These are phyloP conservation scores for Enteromius anoplus DNA, from an alignment of 2,797 vertebrate genomes.

Conservation along the genomic window DNA sequence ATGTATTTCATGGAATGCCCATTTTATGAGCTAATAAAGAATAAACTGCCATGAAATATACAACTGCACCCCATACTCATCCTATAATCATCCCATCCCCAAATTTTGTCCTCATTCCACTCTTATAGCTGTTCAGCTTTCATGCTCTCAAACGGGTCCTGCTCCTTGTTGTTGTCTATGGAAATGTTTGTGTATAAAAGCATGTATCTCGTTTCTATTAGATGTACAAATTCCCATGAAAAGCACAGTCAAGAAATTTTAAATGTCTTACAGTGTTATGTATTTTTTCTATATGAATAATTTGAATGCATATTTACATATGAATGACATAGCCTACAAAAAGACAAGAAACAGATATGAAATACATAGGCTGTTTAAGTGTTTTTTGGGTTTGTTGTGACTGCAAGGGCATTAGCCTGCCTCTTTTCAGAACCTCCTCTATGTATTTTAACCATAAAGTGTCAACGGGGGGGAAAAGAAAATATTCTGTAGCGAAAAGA, in stretches of 20 bases:
- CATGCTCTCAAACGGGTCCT: conserved; percentile 67
- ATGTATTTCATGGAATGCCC: not conserved
- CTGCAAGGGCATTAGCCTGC: conserved; percentile 11
- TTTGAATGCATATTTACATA: conserved; percentile 61
- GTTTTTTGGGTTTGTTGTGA: conserved; percentile 42
- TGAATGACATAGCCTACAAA: conserved; percentile 71
- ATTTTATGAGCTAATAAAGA: not conserved
- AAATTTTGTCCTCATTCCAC: not conserved
- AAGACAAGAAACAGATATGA: conserved; percentile 70
- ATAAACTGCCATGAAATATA: conserved; percentile 1
- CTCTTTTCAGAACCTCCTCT: conserved; percentile 64
- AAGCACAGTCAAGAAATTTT: conserved; percentile 79
- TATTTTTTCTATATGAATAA: conserved; percentile 80
- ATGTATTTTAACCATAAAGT: conserved; percentile 67
- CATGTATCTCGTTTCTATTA: conserved; percentile 78
- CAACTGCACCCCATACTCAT: not conserved
- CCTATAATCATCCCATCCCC: not conserved
- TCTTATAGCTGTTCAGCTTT: conserved; percentile 15
- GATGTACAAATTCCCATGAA: conserved; percentile 69
- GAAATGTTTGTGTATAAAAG: conserved; percentile 75
- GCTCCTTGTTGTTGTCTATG: conserved; percentile 69
- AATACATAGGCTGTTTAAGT: conserved; percentile 17
- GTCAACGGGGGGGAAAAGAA: conserved; percentile 55
- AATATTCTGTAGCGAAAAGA: conserved; percentile 70
- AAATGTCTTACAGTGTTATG: conserved; percentile 73